A percentile compares a stretch with the other conserved stretches of the same genome.
phyloP scores from a whole-genome alignment of 2,797 vertebrate genomes.

The Zenarchopterus dispar region DNA sequence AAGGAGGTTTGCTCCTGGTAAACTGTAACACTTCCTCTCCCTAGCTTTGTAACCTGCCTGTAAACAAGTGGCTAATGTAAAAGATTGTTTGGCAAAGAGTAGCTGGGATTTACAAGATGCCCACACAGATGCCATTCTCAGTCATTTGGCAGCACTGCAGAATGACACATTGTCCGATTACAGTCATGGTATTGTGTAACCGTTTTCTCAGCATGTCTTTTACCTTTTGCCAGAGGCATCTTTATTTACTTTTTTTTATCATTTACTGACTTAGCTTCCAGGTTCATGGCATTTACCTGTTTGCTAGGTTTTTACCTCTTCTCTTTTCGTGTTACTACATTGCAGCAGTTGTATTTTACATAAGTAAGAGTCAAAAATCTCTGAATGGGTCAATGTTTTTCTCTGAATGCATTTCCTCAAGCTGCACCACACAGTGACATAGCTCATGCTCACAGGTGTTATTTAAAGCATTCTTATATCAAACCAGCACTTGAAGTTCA shows the following conservation, averaged over 20 bases:
- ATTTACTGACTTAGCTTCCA: no score
- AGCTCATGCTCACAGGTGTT: background rate
- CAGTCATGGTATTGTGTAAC: slow-evolving; percentile 65
- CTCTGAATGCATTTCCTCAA: background rate
- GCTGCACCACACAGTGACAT: slow-evolving; percentile 1
- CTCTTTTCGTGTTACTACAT: slow-evolving; percentile 2
- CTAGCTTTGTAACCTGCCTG: slow-evolving; percentile 45
- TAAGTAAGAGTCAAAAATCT: background rate
- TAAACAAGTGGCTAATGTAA: slow-evolving; percentile 72
- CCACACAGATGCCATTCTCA: slow-evolving; percentile 78
- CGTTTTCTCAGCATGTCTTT: slow-evolving; percentile 45
- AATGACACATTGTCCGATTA: slow-evolving; percentile 73
- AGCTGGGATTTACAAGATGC: slow-evolving; percentile 77
- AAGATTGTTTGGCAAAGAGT: slow-evolving; percentile 73
- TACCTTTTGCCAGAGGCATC: slow-evolving; percentile 38
- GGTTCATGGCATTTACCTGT: no score
- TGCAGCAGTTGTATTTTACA: slow-evolving; percentile 25
- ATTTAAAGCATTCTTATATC: slow-evolving; percentile 33
- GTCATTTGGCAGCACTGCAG: slow-evolving; percentile 74
- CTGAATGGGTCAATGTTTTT: slow-evolving; percentile 1
- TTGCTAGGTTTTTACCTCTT: background rate
- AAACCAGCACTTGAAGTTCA: slow-evolving; percentile 38
- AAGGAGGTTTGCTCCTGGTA: slow-evolving; percentile 41
- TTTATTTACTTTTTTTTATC: background rate
- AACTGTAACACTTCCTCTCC: slow-evolving; percentile 45